These are phyloP conservation scores for Platyscapa corneri DNA, from an alignment of 1,140 invertebrate species.

Conservation along the genomic window DNA sequence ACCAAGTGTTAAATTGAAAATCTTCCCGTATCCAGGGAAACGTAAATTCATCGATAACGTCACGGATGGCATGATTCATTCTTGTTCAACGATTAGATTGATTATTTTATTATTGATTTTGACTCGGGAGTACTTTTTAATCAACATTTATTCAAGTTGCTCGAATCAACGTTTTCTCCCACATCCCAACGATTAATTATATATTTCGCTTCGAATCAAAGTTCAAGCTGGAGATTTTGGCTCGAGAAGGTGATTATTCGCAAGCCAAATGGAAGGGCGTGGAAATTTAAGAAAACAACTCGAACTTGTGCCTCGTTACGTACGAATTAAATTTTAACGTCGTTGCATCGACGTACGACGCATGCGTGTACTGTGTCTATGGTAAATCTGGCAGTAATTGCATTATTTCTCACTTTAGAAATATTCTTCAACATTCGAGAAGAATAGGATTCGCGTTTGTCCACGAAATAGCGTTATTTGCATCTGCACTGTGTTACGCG, in stretches of 20 bases:
- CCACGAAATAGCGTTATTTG: background rate
- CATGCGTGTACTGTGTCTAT: no score
- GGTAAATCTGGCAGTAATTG: no score
- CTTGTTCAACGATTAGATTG: background rate
- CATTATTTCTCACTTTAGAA: no score
- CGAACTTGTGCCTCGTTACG: no score
- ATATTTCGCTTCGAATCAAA: background rate
- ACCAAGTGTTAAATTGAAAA: background rate
- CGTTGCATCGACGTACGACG: no score
- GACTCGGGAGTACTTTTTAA: background rate
- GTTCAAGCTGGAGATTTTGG: no score
- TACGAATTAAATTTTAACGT: no score
- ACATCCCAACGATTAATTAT: background rate
- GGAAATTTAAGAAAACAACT: no score
- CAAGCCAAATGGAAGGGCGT: no score
- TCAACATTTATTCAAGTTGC: background rate
- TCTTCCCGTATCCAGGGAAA: background rate
- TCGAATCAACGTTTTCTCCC: background rate
- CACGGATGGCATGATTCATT: background rate
- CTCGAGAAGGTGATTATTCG: no score
- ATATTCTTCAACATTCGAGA: no score
- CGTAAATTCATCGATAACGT: background rate
- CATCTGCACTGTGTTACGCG: background rate
- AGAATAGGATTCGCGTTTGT: no score
- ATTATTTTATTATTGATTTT: conserved; percentile 8